These are phyloP conservation scores for Vimba vimba DNA, from an alignment of 2,113 vertebrate species.

Conservation along the genomic window DNA sequence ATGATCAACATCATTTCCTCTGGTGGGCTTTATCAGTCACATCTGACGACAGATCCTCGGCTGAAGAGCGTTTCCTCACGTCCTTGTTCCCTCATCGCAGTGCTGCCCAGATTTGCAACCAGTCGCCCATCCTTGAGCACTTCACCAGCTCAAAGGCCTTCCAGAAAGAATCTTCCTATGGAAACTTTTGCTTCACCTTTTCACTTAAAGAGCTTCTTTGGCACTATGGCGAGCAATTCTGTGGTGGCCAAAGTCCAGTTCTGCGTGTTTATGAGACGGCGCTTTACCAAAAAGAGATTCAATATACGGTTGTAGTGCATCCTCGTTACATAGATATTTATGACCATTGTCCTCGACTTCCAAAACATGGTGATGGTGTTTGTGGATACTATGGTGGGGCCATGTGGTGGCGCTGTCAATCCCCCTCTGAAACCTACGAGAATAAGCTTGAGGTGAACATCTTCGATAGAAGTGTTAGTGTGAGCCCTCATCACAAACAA, in stretches of 20 bases:
- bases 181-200: conserved; percentile 48
- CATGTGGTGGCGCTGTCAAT: conserved; percentile 43
- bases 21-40: conserved; percentile 31
- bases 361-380: neutral
- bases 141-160: conserved; percentile 47
- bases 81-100: neutral
- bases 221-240: neutral
- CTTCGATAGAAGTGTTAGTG: neutral
- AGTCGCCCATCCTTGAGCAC: neutral
- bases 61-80: neutral
- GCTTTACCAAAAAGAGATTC: conserved; percentile 12
- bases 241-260: neutral
- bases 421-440: conserved; percentile 6
- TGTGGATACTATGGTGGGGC: neutral
- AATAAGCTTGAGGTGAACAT: neutral
- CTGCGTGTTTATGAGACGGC: conserved; percentile 20
- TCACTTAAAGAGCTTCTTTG: conserved; percentile 10
- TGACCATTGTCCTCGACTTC: conserved; percentile 14
- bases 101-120: neutral
- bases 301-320: conserved; percentile 44
- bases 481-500: accelerated
- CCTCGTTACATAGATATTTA: neutral
- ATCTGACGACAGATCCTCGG: neutral
- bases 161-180: conserved; percentile 33
- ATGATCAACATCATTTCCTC: neutral